Conservation (phyloP, 2,888 invertebrate genomes). For the Archips crataeganus region DNA sequence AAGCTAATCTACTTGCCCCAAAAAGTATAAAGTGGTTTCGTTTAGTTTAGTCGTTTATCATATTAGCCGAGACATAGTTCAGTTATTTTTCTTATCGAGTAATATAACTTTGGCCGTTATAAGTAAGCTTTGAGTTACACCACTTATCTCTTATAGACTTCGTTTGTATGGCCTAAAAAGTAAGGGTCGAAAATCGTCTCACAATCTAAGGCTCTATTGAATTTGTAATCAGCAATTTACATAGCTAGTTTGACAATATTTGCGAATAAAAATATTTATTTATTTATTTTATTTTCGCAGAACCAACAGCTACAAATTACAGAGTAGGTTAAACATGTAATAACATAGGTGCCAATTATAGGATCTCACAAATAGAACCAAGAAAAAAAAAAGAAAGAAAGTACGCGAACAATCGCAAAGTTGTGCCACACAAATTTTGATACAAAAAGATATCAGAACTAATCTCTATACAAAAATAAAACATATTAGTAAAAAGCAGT, state of each 20-base stretch:
- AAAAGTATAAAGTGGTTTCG: background rate
- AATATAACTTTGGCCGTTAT: conserved; percentile 19
- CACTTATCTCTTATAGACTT: background rate
- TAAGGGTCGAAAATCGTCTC: background rate
- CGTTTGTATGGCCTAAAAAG: conserved; percentile 1
- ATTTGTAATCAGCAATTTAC: conserved; percentile 7
- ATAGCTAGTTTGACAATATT: background rate
- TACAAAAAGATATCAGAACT: too few relatives aligned
- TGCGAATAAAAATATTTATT: background rate
- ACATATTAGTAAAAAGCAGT: too few relatives aligned
- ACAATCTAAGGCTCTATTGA: background rate
- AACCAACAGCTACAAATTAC: too few relatives aligned
- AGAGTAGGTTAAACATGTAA: too few relatives aligned
- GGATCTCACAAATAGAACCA: too few relatives aligned
- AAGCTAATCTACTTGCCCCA: conserved; percentile 8
- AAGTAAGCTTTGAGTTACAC: background rate
- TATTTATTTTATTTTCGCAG: background rate
- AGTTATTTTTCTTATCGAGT: too few relatives aligned
- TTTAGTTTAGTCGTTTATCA: conserved; percentile 9
- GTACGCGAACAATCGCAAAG: too few relatives aligned
- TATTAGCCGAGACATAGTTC: background rate
- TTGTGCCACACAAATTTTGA: too few relatives aligned
- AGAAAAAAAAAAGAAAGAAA: too few relatives aligned
- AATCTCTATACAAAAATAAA: too few relatives aligned
- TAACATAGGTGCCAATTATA: too few relatives aligned